Evolutionary conservation across 2,797 vertebrate genomes (phyloP), one percentile per base, ranked within the genome.

Genomic region (Neoniphon sammara): DNA sequence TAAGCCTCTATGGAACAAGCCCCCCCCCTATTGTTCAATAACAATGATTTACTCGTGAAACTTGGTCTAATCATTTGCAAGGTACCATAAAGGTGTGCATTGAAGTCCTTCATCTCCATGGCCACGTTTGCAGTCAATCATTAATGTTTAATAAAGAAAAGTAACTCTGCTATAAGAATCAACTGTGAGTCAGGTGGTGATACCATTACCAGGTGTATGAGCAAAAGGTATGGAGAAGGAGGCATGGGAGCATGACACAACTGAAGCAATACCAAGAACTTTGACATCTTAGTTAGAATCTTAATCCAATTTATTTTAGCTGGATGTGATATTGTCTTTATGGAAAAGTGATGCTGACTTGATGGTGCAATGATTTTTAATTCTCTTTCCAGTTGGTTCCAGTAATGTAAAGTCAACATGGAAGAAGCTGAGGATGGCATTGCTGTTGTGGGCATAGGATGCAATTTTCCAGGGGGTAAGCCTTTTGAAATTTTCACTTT

Each of bases 381-480:
- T 54, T 42, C 68, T 73, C 63, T 54, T 56, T 10, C 44, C 69
- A 84, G 75, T 53, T 9, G 61, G 59, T 61, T 4, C 23, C 2
- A 78, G 65, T 63, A 69, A 83, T 76, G 60, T 18, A 67, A 12
- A 23, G 68, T 59, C 66, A 91, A 20, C 75, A 93, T 95, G 92
- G 93, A 90, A 0, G 91, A 93, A 27, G 68, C 77, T 44, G 91
- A 78, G 52, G 92, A 94, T 18, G 70, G 84, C 25, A 87, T 96
- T 62, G 95, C 95, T 20, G 86, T 97, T 64, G 94, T 96, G 52
- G 96, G 96, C 49, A 94, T 96, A 46, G 96, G 94, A 70, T 96
- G 95, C 85, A 94, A 95, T 80, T 96, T 96, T 73, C 95, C 96
- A 0, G 95, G 95, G 56, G 95, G 95, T 96, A 81, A 92, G 81